These are phyloP conservation scores for Fukomys damarensis DNA, from an alignment of 2,113 vertebrate species.

Conservation along the genomic window DNA sequence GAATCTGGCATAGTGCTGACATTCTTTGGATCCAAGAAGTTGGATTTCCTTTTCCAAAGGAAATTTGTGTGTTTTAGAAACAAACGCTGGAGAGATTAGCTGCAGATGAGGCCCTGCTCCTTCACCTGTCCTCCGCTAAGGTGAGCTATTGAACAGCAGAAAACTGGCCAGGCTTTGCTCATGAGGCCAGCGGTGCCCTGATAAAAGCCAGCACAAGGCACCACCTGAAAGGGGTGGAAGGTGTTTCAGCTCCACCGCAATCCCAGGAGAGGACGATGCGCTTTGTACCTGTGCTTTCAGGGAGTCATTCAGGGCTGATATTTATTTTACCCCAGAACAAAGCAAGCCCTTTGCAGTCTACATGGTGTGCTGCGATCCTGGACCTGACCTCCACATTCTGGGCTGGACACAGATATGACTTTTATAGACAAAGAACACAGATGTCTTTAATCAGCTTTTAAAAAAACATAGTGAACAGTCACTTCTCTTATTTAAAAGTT, in stretches of 20 bases:
- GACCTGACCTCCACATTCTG: constrained; percentile 77
- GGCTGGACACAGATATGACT: constrained; percentile 79
- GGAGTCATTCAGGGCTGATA: neutral
- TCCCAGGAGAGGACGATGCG: neutral
- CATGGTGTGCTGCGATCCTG: neutral
- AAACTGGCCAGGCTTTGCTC: neutral
- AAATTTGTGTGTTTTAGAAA: neutral
- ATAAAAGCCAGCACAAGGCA: neutral
- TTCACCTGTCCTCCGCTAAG: neutral
- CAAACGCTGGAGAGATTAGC: neutral
- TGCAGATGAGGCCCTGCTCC: accelerated
- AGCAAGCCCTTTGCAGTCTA: constrained; percentile 30
- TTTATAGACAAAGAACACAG: constrained; percentile 69
- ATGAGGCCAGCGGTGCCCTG: neutral
- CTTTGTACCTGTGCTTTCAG: neutral
- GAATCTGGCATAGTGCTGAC: accelerated
- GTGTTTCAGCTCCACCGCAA: constrained; percentile 46
- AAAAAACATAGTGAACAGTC: constrained; percentile 87
- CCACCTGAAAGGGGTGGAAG: neutral
- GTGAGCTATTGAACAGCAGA: neutral
- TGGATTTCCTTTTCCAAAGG: too few species aligned
- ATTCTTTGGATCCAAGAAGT: neutral
- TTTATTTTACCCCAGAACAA: constrained; percentile 62
- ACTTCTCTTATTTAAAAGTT: constrained; percentile 90
- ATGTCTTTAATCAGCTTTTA: constrained; percentile 87